phyloP scores from a whole-genome alignment of 2,797 vertebrate genomes.

The Pseudomugil tenellus region DNA sequence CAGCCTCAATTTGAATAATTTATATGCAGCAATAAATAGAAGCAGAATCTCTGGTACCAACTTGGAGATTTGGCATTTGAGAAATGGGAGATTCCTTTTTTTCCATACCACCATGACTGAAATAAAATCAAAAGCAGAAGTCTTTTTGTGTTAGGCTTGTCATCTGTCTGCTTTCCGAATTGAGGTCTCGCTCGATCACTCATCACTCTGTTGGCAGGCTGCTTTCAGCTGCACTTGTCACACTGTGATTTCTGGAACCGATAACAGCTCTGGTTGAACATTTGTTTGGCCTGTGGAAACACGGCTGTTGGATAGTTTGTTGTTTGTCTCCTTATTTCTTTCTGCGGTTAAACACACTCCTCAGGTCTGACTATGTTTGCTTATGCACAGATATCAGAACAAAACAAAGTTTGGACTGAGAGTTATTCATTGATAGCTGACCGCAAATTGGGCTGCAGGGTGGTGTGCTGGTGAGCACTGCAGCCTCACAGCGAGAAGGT shows the following conservation, averaged over 20 bases:
- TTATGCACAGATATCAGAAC: slow-evolving; percentile 2
- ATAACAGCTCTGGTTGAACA: slow-evolving; percentile 70
- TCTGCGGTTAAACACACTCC: slow-evolving; percentile 33
- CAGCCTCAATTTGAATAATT: slow-evolving; percentile 75
- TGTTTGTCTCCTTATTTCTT: slow-evolving; percentile 46
- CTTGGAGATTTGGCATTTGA: slow-evolving; percentile 59
- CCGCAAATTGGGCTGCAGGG: neutral
- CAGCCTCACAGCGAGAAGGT: no score
- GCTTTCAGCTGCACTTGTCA: slow-evolving; percentile 67
- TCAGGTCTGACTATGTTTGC: slow-evolving; percentile 31
- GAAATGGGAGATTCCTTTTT: slow-evolving; percentile 59
- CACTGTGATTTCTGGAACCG: slow-evolving; percentile 67
- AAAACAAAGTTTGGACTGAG: slow-evolving; percentile 17
- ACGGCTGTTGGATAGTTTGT: slow-evolving; percentile 21
- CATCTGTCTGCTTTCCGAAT: slow-evolving; percentile 51
- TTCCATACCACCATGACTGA: slow-evolving; percentile 51
- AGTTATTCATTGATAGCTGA: slow-evolving; percentile 16
- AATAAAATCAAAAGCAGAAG: slow-evolving; percentile 64
- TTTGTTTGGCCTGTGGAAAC: slow-evolving; percentile 62
- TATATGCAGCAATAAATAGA: slow-evolving; percentile 65
- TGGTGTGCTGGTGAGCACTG: no score
- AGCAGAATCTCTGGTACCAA: slow-evolving; percentile 53
- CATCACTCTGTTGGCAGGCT: slow-evolving; percentile 47
- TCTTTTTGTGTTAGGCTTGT: slow-evolving; percentile 59
- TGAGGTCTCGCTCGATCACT: slow-evolving; percentile 56